Evolutionary conservation across 2,888 invertebrate species (phyloP), one percentile per base, ranked within the genome.

Genomic region (Actias luna): DNA sequence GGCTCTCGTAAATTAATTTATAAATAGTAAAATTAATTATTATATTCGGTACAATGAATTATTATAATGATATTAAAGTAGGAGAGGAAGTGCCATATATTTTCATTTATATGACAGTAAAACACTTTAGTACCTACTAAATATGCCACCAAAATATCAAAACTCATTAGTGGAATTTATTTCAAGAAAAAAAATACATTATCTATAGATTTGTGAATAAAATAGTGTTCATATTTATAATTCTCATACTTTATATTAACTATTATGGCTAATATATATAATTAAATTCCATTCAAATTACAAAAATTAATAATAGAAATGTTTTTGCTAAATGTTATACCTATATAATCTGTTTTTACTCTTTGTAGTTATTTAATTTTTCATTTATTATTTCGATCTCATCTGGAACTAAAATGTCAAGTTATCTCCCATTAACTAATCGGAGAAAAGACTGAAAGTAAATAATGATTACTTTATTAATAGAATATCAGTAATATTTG

Each of bases 41-140:
- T 1, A 5, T 22, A 46, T 12, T 18, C 3, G 46, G 8, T 46
- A 46, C 25, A 25, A 50, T 25, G 46, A 50, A 22, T 3, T 50
- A 25, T 22, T 25, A 50, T n/a, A n/a, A n/a, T n/a, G n/a, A 25
- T 50, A 25, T 50, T 50, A 50, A 50, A 57, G 14, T 66, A 66
- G 59, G 27, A 67, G 69, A 65, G 64, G 68, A 62, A 70, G 77
- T 78, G 78, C 77, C 78, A 78, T 78, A 78, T 64, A 61, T 63
- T 62, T 61, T 55, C 61, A 52, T 59, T 52, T 63, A 36, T 60
- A 62, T 63, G 29, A 62, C 61, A 39, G 59, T 60, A 46, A 18
- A 35, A 61, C 58, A 27, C n/a, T 31, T 35, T 35, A 36, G 33
- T 25, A 33, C 36, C 5, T n/a, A 42, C n/a, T n/a, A n/a, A 36